These are phyloP conservation scores for Agrochola circellaris DNA, from an alignment of 2,888 invertebrate species.

Conservation along the genomic window DNA sequence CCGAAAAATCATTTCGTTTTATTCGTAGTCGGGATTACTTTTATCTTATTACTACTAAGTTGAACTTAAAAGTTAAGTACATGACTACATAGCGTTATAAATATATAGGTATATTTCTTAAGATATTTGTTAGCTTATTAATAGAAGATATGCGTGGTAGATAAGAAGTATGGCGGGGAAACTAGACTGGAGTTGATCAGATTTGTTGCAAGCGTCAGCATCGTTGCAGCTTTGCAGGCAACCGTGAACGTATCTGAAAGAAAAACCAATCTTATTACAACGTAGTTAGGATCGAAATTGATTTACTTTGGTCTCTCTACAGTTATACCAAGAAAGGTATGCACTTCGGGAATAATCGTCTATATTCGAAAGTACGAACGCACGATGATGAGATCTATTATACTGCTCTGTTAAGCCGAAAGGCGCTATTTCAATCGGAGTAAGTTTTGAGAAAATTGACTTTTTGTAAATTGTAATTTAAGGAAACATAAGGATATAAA, in stretches of 20 bases:
- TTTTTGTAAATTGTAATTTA: too few relatives aligned
- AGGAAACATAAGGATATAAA: too few relatives aligned
- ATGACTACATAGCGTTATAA: constrained; percentile 32
- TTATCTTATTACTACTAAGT: background rate
- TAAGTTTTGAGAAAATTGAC: too few relatives aligned
- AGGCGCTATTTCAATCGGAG: too few relatives aligned
- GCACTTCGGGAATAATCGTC: background rate
- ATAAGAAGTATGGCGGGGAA: constrained; percentile 47
- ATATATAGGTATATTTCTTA: constrained; percentile 12
- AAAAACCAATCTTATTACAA: background rate
- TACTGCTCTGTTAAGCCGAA: too few relatives aligned
- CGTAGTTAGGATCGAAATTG: background rate
- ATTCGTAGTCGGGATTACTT: constrained; percentile 3
- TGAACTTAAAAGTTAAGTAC: constrained; percentile 27
- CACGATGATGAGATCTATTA: background rate
- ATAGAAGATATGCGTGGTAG: constrained; percentile 47
- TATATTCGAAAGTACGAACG: background rate
- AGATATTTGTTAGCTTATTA: constrained; percentile 76
- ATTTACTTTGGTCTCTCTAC: background rate
- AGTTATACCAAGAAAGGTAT: background rate
- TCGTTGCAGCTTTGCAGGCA: constrained; percentile 98
- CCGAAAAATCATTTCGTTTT: background rate
- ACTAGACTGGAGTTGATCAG: constrained; percentile 57
- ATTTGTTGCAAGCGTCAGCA: constrained; percentile 96
- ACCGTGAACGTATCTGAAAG: constrained; percentile 95